A percentile compares a stretch with the other conserved stretches of the same genome.
These are phyloP conservation scores for Acromyrmex charruanus DNA, from an alignment of 1,140 invertebrate species.

Conservation along the genomic window DNA sequence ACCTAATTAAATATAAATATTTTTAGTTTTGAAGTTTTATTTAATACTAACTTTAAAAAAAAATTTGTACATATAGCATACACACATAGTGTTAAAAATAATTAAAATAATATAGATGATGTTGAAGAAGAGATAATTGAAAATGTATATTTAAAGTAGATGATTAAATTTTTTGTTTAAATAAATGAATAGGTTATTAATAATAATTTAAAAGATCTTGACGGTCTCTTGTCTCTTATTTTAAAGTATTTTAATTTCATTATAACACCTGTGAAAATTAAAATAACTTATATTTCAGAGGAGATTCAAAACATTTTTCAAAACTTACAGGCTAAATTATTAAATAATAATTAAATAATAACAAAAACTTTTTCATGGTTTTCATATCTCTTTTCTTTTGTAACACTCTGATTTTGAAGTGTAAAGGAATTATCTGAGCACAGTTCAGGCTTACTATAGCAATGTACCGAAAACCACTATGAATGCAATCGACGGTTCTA, in stretches of 20 bases:
- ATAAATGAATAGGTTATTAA: constrained; percentile 5
- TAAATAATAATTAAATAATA: not conserved
- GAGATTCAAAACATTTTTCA: not conserved
- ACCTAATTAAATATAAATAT: not conserved
- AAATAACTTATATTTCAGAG: not conserved
- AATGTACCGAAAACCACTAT: constrained; percentile 1
- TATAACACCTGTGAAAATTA: not conserved
- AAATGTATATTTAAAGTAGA: not conserved
- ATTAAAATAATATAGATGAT: not conserved
- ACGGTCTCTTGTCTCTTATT: not conserved
- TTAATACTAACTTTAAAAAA: not conserved
- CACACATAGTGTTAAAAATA: not conserved
- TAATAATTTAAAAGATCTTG: not conserved
- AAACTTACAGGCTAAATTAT: not conserved
- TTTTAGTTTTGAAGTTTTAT: constrained; percentile 12
- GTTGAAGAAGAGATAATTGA: not conserved
- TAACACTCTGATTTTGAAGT: not conserved
- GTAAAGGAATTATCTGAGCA: not conserved
- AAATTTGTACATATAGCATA: not conserved
- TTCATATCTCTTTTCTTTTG: not conserved
- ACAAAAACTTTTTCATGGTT: not conserved
- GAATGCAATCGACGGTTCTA: constrained; percentile 46
- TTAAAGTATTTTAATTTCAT: not conserved
- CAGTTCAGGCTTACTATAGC: not conserved
- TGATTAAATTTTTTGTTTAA: not conserved